Percentiles rank a stretch among this genome's conserved stretches.
Evolutionary conservation across 1,140 invertebrate genomes (phyloP).

Genomic region (Drosophila orena): DNA sequence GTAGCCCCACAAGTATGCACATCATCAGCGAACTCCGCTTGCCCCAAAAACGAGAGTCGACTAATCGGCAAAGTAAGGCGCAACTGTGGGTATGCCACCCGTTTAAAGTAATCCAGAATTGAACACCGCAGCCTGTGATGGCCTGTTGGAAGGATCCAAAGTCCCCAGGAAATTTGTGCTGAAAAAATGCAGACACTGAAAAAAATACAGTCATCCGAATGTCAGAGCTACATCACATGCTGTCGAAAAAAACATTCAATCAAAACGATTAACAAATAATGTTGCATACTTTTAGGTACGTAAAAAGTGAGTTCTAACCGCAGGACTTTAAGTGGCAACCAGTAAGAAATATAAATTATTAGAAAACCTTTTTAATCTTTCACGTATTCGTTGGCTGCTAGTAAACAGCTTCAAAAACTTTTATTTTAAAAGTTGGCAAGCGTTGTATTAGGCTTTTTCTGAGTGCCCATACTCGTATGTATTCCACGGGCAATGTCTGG

Average conservation of each 20-base stretch:
- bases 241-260: too few relatives aligned
- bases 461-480: neutral
- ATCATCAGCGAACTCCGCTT: constrained; percentile 47
- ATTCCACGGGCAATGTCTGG: constrained; percentile 32
- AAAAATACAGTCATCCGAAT: neutral
- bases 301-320: too few relatives aligned
- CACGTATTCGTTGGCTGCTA: too few relatives aligned
- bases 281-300: too few relatives aligned
- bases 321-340: too few relatives aligned
- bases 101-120: constrained; percentile 25
- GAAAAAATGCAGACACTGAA: neutral
- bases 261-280: too few relatives aligned
- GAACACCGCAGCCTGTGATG: constrained; percentile 22
- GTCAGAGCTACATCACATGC: too few relatives aligned
- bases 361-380: too few relatives aligned
- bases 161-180: neutral
- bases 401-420: neutral
- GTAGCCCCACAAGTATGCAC: constrained; percentile 9
- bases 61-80: constrained; percentile 62
- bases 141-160: neutral
- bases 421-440: neutral
- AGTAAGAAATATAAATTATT: too few relatives aligned
- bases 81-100: constrained; percentile 2
- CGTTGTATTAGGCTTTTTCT: neutral
- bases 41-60: constrained; percentile 32